Percentiles rank a stretch among this genome's conserved stretches.
These are phyloP conservation scores for Caranx ignobilis DNA, from an alignment of 2,113 vertebrate species.

Conservation along the genomic window DNA sequence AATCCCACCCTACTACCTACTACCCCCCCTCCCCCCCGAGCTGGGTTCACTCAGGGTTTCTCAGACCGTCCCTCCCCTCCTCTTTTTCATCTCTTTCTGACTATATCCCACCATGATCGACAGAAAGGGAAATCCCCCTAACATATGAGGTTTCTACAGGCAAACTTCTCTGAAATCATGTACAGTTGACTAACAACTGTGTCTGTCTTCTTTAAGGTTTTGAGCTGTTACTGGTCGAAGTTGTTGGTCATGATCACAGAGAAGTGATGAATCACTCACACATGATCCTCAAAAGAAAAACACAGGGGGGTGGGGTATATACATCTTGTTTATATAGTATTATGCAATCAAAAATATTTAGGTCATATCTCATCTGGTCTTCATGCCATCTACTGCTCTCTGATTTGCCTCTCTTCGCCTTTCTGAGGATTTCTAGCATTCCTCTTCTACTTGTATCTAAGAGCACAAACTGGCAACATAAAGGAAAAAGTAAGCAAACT, in stretches of 20 bases:
- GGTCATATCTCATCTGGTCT: not conserved
- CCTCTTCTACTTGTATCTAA: not conserved
- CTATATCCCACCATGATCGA: constrained; percentile 65
- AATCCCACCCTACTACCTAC: constrained; percentile 28
- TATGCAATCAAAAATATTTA: constrained; percentile 1
- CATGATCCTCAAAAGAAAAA: not conserved
- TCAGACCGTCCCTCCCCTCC: constrained; percentile 20
- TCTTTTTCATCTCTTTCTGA: constrained; percentile 64
- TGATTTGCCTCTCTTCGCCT: not conserved
- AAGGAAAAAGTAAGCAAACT: not conserved
- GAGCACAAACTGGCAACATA: not conserved
- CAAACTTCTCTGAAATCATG: constrained; percentile 51
- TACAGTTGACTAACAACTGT: constrained; percentile 38
- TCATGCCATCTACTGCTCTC: not conserved
- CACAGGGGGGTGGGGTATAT: no score
- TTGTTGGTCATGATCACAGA: not conserved
- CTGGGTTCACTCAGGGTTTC: constrained; percentile 30
- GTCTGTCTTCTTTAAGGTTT: not conserved
- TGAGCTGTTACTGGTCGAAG: constrained; percentile 5
- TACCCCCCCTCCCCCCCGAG: no score
- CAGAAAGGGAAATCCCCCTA: constrained; percentile 65
- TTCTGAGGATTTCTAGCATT: not conserved
- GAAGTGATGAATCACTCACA: constrained; percentile 36
- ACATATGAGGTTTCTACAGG: constrained; percentile 23
- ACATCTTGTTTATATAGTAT: not conserved